These are phyloP conservation scores for Alosa alosa DNA, from an alignment of 2,113 vertebrate species.

Conservation along the genomic window DNA sequence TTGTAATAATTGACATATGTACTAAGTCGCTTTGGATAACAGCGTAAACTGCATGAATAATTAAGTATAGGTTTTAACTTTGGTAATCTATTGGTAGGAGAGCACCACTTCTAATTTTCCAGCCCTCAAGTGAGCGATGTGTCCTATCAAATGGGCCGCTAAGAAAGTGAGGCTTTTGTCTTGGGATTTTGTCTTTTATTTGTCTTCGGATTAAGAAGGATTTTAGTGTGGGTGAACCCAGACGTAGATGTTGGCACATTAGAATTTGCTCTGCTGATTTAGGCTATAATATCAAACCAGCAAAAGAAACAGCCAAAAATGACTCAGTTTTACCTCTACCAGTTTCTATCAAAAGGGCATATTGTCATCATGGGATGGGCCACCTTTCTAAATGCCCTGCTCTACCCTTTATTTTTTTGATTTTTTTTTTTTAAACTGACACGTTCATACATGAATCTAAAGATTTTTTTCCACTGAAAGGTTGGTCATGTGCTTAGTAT, in stretches of 20 bases:
- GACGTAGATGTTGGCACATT: too few species aligned
- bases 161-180: too few species aligned
- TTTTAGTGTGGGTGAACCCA: too few species aligned
- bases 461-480: background rate
- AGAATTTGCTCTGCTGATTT: too few species aligned
- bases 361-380: background rate
- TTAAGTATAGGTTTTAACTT: background rate
- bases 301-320: background rate
- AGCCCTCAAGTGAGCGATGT: too few species aligned
- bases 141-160: too few species aligned
- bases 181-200: background rate
- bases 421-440: background rate
- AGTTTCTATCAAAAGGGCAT: background rate
- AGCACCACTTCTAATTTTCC: too few species aligned
- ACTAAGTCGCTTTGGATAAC: too few species aligned
- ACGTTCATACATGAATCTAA: background rate
- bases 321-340: background rate
- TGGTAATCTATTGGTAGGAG: background rate
- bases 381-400: too few species aligned
- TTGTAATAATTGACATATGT: too few species aligned
- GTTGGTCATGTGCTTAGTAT: background rate
- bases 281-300: background rate
- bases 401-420: background rate
- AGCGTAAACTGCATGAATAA: too few species aligned
- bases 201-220: background rate